Percentiles rank a stretch among this genome's conserved stretches.
Conservation (phyloP, 2,888 invertebrate species). For the Synergus japonicus region DNA sequence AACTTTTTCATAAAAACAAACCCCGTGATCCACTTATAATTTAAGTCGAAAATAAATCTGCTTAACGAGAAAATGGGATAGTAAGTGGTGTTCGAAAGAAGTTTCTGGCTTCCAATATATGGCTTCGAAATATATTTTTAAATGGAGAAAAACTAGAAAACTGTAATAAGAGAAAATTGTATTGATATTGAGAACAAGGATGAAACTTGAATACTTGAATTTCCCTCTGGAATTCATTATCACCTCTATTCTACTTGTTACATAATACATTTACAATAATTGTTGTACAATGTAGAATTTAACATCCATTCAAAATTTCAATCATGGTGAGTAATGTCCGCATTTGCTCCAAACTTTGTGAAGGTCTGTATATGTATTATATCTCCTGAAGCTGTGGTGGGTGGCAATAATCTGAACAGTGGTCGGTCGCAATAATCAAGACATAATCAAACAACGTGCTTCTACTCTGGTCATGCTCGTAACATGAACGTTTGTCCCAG, state of each 20-base stretch:
- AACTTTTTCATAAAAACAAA: background rate
- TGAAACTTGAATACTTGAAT: too few relatives aligned
- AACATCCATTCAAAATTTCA: background rate
- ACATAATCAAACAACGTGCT: conserved; percentile 35
- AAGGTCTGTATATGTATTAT: background rate
- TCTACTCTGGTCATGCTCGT: conserved; percentile 20
- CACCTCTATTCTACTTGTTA: too few relatives aligned
- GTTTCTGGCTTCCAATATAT: too few relatives aligned
- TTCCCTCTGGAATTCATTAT: too few relatives aligned
- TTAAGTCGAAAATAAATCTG: background rate
- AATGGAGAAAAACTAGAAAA: too few relatives aligned
- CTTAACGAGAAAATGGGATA: background rate
- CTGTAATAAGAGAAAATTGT: too few relatives aligned
- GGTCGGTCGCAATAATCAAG: conserved; percentile 23
- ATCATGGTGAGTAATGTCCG: background rate
- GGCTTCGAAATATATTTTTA: too few relatives aligned
- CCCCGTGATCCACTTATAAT: background rate
- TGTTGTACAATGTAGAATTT: background rate
- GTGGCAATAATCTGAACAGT: conserved; percentile 27
- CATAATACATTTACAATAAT: background rate
- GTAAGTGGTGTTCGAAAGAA: too few relatives aligned
- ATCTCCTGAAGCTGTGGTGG: conserved; percentile 6
- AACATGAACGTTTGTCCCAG: conserved; percentile 28
- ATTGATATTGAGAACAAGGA: too few relatives aligned
- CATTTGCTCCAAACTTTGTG: background rate